A percentile compares a stretch with the other conserved stretches of the same genome.
Conservation (phyloP, 2,113 vertebrate species). For the Cyprinodon tularosa region DNA sequence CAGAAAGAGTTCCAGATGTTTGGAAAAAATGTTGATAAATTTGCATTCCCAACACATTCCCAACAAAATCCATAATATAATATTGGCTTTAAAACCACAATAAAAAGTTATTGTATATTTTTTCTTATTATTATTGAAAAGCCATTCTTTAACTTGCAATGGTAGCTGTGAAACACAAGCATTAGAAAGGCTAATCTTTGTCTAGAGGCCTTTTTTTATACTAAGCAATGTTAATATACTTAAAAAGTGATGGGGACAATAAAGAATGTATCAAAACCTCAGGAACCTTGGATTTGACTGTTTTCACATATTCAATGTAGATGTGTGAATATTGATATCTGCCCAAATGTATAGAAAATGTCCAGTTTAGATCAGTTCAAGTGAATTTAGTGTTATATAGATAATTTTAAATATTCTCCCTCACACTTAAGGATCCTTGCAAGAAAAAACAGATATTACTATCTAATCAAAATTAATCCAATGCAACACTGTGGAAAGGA, state of each 20-base stretch:
- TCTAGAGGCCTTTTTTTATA: constrained; percentile 1
- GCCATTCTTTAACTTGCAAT: no score
- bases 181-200: constrained; percentile 6
- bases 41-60: not conserved
- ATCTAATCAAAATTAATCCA: not conserved
- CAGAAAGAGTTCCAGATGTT: not conserved
- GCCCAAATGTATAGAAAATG: constrained; percentile 5
- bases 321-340: constrained; percentile 25
- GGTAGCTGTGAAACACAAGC: constrained; percentile 24
- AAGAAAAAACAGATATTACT: no score
- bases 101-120: no score
- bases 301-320: constrained; percentile 27
- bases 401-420: no score
- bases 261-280: constrained; percentile 8
- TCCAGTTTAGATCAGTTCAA: not conserved
- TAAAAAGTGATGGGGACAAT: constrained; percentile 3
- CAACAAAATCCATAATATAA: no score
- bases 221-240: not conserved
- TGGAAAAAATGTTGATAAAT: not conserved
- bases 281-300: constrained; percentile 9
- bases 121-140: no score
- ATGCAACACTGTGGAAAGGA: not conserved
- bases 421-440: no score
- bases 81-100: no score
- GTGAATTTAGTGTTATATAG: not conserved